Evolutionary conservation across 2,113 vertebrate species (phyloP).

Genomic region (Ahaetulla prasina): DNA sequence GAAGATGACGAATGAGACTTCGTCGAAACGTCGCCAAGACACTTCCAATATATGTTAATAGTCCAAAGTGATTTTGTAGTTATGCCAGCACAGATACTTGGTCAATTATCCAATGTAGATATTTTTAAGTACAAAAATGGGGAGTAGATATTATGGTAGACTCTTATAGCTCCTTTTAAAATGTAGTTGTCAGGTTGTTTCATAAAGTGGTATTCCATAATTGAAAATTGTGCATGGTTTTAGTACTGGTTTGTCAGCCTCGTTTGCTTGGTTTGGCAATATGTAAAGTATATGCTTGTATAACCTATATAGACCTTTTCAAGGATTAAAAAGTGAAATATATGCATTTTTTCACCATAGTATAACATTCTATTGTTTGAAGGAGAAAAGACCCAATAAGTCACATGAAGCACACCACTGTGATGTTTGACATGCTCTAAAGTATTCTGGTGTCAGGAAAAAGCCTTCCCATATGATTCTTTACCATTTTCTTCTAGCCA

Average conservation of each 20-base stretch:
- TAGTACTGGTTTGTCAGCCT: background rate
- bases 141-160: slow-evolving; percentile 39
- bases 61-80: slow-evolving; percentile 19
- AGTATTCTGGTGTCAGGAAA: too few species aligned
- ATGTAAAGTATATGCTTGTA: background rate
- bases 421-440: too few species aligned
- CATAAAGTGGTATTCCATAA: background rate
- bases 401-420: too few species aligned
- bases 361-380: background rate
- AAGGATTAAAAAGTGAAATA: background rate
- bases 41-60: background rate
- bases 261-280: background rate
- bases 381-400: too few species aligned
- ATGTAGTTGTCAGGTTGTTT: background rate
- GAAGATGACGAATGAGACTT: too few species aligned
- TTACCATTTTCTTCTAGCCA: background rate
- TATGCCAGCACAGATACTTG: slow-evolving; percentile 46
- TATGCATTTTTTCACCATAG: background rate
- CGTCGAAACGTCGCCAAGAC: too few species aligned
- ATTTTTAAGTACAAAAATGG: slow-evolving; percentile 40
- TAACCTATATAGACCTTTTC: background rate
- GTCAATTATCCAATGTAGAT: slow-evolving; percentile 40
- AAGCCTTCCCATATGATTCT: too few species aligned
- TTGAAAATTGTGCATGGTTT: background rate
- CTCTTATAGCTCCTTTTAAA: slow-evolving; percentile 41